These are phyloP conservation scores for Apogon talboti DNA, from an alignment of 2,797 vertebrate genomes.

Conservation along the genomic window DNA sequence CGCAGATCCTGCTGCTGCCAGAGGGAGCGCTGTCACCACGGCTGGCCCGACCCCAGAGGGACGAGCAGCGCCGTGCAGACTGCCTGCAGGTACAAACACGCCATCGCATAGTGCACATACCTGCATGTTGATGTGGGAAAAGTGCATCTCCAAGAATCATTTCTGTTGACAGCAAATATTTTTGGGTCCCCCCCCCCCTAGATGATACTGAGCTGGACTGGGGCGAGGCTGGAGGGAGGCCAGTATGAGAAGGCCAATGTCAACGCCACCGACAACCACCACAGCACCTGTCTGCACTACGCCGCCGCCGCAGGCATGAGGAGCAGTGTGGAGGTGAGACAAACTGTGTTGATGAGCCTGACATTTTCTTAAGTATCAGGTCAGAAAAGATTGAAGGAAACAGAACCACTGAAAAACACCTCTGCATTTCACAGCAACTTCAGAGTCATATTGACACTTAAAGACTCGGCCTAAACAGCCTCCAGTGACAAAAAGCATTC, in stretches of 20 bases:
- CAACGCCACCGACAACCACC: constrained; percentile 96
- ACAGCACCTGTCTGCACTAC: constrained; percentile 96
- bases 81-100: constrained; percentile 81
- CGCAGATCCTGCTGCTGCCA: constrained; percentile 92
- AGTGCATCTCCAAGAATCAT: not conserved
- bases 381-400: too few relatives aligned
- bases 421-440: too few relatives aligned
- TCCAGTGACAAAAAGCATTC: too few relatives aligned
- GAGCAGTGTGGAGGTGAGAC: constrained; percentile 95
- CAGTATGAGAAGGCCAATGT: constrained; percentile 96
- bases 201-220: constrained; percentile 98
- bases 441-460: too few relatives aligned
- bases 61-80: constrained; percentile 93
- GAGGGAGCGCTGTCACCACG: constrained; percentile 95
- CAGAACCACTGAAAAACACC: too few relatives aligned
- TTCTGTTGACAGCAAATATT: not conserved
- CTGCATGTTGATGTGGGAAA: not conserved
- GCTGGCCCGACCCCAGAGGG: constrained; percentile 90
- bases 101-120: too few relatives aligned
- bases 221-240: constrained; percentile 95
- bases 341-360: not conserved
- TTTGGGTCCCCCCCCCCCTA: constrained; percentile 67
- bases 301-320: constrained; percentile 98
- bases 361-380: too few relatives aligned
- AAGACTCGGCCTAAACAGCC: too few relatives aligned